phyloP scores from a whole-genome alignment of 2,113 vertebrate species.

The Polyodon spathula region DNA sequence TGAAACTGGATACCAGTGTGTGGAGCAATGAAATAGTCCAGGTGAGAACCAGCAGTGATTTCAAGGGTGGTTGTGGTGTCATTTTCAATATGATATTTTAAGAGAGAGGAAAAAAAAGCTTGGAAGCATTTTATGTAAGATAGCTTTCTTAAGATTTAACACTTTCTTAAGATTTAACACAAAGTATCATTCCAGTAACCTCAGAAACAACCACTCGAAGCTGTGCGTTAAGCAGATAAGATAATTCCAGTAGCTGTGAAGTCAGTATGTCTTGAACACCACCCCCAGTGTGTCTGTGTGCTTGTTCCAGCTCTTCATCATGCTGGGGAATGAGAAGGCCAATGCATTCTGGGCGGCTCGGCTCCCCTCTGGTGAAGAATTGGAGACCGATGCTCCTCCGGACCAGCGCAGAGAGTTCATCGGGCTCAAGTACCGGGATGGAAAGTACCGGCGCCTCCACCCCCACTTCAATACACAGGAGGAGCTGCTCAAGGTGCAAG shows the following conservation, averaged over 20 bases:
- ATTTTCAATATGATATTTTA: too few relatives aligned
- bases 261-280: not conserved
- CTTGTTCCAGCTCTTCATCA: slow-evolving; percentile 75
- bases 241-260: too few relatives aligned
- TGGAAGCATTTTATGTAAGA: too few relatives aligned
- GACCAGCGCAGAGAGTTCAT: slow-evolving; percentile 81
- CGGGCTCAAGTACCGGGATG: slow-evolving; percentile 73
- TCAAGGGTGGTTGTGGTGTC: too few relatives aligned
- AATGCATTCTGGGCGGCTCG: slow-evolving; percentile 82
- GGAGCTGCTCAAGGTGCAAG: slow-evolving; percentile 79
- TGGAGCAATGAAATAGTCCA: slow-evolving; percentile 96
- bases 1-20: slow-evolving; percentile 90
- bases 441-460: slow-evolving; percentile 68
- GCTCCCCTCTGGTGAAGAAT: slow-evolving; percentile 49
- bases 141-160: too few relatives aligned
- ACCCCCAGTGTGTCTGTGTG: slow-evolving; percentile 1
- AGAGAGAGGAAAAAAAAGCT: too few relatives aligned
- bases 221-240: too few relatives aligned
- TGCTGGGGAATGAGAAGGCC: slow-evolving; percentile 84
- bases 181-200: too few relatives aligned
- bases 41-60: slow-evolving; percentile 44
- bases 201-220: too few relatives aligned
- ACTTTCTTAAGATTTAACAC: too few relatives aligned
- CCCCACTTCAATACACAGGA: slow-evolving; percentile 65
- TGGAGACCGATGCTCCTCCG: slow-evolving; percentile 55